phyloP scores from a whole-genome alignment of 2,888 invertebrate species.

The Phytoseiulus persimilis region DNA sequence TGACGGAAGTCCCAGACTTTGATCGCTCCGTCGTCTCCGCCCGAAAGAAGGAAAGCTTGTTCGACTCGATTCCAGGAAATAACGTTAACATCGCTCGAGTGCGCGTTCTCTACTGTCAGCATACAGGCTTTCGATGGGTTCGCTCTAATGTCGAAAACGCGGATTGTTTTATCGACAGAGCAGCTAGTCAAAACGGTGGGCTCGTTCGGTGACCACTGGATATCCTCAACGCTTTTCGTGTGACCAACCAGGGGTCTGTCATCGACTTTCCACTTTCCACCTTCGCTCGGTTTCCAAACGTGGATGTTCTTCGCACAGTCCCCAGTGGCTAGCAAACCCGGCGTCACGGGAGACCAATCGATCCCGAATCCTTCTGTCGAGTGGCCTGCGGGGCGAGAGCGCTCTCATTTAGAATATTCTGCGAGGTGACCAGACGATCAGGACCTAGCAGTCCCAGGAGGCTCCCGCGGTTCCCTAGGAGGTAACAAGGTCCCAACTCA shows the following conservation, averaged over 20 bases:
- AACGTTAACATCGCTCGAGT: conserved; percentile 88
- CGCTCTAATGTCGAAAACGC: conserved; percentile 90
- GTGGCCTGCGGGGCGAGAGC: conserved; percentile 73
- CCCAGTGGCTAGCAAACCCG: conserved; percentile 79
- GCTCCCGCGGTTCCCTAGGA: no score
- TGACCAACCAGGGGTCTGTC: conserved; percentile 80
- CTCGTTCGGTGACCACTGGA: conserved; percentile 98
- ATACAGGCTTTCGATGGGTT: conserved; percentile 80
- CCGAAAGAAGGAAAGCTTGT: conserved; percentile 74
- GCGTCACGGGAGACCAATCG: conserved; percentile 75
- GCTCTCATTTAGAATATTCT: conserved; percentile 56
- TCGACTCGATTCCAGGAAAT: conserved; percentile 91
- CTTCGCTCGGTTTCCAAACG: conserved; percentile 76
- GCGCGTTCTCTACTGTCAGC: conserved; percentile 74
- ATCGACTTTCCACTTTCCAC: conserved; percentile 75
- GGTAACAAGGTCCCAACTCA: no score
- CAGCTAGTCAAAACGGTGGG: conserved; percentile 59
- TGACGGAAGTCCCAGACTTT: conserved; percentile 91
- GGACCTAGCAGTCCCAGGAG: no score
- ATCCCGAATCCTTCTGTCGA: conserved; percentile 86
- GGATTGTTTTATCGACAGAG: conserved; percentile 59
- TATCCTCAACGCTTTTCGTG: conserved; percentile 84
- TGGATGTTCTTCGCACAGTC: conserved; percentile 88
- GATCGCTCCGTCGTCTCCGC: conserved; percentile 90
- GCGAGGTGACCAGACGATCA: no score